These are phyloP conservation scores for Chelmon rostratus DNA, from an alignment of 2,797 vertebrate species.

Conservation along the genomic window DNA sequence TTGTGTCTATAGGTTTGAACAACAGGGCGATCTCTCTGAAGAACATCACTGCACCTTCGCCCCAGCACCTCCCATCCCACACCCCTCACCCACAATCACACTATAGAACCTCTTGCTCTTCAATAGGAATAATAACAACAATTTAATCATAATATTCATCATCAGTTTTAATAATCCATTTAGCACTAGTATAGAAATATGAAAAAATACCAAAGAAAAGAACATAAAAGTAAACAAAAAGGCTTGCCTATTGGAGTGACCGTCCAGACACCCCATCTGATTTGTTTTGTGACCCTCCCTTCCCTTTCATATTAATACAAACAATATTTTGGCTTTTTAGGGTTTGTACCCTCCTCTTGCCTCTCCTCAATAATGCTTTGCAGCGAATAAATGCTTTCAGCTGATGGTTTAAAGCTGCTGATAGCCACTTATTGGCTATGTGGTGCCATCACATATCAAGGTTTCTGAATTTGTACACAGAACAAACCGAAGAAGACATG, in stretches of 20 bases:
- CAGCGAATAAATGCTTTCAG: constrained; percentile 49
- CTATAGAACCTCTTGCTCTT: constrained; percentile 68
- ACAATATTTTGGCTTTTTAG: constrained; percentile 34
- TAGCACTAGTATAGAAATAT: constrained; percentile 86
- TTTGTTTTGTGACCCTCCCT: constrained; percentile 76
- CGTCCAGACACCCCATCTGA: constrained; percentile 45
- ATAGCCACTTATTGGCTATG: constrained; percentile 27
- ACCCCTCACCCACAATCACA: constrained; percentile 55
- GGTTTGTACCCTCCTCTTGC: constrained; percentile 2
- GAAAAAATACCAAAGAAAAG: constrained; percentile 82
- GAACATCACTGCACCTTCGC: constrained; percentile 55
- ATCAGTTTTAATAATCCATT: constrained; percentile 83
- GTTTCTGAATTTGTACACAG: constrained; percentile 18
- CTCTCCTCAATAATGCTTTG: constrained; percentile 10
- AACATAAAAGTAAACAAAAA: constrained; percentile 74
- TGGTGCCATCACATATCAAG: constrained; percentile 29
- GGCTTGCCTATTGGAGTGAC: constrained; percentile 60
- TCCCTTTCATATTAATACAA: constrained; percentile 26
- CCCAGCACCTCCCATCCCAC: constrained; percentile 34
- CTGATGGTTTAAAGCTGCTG: constrained; percentile 59
- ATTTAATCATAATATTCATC: constrained; percentile 82
- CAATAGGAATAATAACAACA: constrained; percentile 81
- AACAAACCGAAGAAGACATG: constrained; percentile 28
- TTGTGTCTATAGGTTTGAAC: constrained; percentile 77
- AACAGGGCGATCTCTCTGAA: constrained; percentile 71